phyloP scores from a whole-genome alignment of 2,797 vertebrate genomes.

The Crocidura indochinensis region DNA sequence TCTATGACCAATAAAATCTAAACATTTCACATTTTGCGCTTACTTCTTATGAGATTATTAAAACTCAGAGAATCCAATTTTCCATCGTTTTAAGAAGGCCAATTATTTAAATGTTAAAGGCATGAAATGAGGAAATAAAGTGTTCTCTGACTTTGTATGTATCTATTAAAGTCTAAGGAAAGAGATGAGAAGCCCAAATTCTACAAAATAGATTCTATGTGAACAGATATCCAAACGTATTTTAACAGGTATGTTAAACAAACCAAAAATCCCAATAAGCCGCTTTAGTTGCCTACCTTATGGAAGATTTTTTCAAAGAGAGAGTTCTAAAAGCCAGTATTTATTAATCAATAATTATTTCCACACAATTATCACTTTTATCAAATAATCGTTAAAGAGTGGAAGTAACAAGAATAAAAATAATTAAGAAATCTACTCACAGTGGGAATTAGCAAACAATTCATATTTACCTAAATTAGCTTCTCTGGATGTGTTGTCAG shows the following conservation, averaged over 20 bases:
- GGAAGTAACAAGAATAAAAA: constrained; percentile 65
- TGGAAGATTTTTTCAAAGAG: constrained; percentile 65
- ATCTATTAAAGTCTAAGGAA: constrained; percentile 54
- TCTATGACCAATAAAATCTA: constrained; percentile 86
- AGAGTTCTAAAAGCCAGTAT: not conserved
- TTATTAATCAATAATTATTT: constrained; percentile 49
- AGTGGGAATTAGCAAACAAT: constrained; percentile 71
- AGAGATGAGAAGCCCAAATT: constrained; percentile 38
- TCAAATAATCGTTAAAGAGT: constrained; percentile 17
- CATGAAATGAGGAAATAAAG: constrained; percentile 75
- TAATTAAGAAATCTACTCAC: constrained; percentile 75
- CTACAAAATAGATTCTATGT: constrained; percentile 10
- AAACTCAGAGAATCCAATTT: constrained; percentile 88
- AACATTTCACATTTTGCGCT: constrained; percentile 89
- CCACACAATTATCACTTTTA: constrained; percentile 20
- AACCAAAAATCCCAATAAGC: constrained; percentile 49
- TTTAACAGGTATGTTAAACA: constrained; percentile 20
- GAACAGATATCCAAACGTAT: constrained; percentile 18
- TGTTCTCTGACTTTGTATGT: constrained; percentile 37
- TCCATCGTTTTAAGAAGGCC: constrained; percentile 86
- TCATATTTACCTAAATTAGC: constrained; percentile 71
- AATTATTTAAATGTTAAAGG: constrained; percentile 80
- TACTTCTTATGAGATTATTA: constrained; percentile 90
- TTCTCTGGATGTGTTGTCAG: constrained; percentile 66
- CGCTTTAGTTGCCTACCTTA: constrained; percentile 20